phyloP scores from a whole-genome alignment of 2,113 vertebrate species.

The Actenoides hombroni region DNA sequence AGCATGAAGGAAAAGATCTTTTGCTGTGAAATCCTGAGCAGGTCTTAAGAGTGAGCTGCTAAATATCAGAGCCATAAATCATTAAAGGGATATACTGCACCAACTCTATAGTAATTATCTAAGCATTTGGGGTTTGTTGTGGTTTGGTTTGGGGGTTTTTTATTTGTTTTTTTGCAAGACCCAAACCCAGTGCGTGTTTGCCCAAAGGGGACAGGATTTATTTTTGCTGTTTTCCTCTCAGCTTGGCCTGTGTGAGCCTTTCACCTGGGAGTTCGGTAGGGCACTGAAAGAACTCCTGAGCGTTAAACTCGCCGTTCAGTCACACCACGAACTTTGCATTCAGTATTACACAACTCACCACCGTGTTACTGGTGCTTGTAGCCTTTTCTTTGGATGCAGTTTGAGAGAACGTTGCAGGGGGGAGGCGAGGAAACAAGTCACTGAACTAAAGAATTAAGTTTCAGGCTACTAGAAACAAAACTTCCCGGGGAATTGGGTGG shows the following conservation, averaged over 20 bases:
- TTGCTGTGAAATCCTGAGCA: background rate
- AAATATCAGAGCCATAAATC: background rate
- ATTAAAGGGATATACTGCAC: background rate
- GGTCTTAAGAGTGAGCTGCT: background rate
- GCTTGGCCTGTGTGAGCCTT: background rate
- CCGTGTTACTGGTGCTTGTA: background rate
- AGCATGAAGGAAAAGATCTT: background rate
- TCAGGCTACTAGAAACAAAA: background rate
- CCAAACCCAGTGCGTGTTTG: background rate
- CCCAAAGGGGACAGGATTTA: background rate
- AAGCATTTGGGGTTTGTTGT: background rate
- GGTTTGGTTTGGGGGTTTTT: background rate
- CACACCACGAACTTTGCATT: background rate
- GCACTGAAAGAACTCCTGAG: background rate
- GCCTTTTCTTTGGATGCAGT: background rate
- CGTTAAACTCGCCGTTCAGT: background rate
- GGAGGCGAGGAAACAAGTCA: background rate
- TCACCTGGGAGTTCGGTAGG: background rate
- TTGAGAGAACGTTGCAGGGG: fast-evolving
- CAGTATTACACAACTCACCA: background rate
- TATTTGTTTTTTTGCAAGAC: background rate
- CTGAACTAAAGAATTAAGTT: background rate
- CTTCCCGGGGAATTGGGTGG: background rate
- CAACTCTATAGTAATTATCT: background rate
- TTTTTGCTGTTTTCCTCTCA: background rate